These are phyloP conservation scores for Philereme transversata DNA, from an alignment of 2,888 invertebrate species.

Conservation along the genomic window DNA sequence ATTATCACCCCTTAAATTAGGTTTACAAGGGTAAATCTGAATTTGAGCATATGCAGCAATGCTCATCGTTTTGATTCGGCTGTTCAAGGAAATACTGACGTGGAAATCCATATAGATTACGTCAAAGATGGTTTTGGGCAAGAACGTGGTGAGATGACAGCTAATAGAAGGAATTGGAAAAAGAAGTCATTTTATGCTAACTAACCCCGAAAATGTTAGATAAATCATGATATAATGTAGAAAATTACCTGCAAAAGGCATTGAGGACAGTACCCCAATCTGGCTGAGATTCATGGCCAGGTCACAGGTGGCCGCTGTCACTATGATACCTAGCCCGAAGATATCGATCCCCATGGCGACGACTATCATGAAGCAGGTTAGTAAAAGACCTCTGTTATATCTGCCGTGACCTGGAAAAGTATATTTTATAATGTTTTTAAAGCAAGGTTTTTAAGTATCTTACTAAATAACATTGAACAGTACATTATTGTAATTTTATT, in stretches of 20 bases:
- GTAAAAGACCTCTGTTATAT: conserved; percentile 76
- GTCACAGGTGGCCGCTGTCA: conserved; percentile 82
- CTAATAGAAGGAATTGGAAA: no score
- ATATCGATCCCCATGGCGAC: conserved; percentile 81
- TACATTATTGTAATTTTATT: no score
- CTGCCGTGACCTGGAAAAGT: conserved; percentile 67
- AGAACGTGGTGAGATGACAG: no score
- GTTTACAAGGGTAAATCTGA: no score
- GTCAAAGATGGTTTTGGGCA: no score
- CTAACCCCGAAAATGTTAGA: not conserved
- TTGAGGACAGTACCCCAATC: conserved; percentile 78
- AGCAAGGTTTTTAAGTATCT: not conserved
- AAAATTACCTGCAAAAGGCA: conserved; percentile 78
- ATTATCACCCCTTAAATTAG: no score
- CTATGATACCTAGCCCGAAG: conserved; percentile 80
- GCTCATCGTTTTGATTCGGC: no score
- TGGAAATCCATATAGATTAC: no score
- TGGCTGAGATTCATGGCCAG: conserved; percentile 73
- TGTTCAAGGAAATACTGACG: no score
- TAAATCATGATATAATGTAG: not conserved
- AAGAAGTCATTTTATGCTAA: no score
- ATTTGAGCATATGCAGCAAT: no score
- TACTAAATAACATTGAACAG: no score
- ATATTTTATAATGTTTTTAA: not conserved
- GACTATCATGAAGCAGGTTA: conserved; percentile 77